Evolutionary conservation across 1,140 invertebrate genomes (phyloP).

Genomic region (Patella vulgata): DNA sequence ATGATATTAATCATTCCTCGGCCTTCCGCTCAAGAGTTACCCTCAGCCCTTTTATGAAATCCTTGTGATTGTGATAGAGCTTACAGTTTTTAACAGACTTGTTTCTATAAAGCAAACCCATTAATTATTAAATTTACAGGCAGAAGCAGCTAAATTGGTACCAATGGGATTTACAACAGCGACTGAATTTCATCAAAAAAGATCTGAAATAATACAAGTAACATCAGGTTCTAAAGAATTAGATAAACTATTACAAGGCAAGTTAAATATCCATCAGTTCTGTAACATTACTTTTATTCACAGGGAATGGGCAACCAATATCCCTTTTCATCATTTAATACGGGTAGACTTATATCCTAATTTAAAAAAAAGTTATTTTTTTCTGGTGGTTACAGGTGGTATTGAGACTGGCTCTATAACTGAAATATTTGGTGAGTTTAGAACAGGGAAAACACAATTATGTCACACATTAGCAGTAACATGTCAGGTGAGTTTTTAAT

Average conservation of each 20-base stretch:
- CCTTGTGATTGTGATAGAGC: no score
- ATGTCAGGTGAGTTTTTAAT: constrained; percentile 79
- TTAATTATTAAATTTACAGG: no score
- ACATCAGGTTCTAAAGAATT: constrained; percentile 95
- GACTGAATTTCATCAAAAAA: constrained; percentile 92
- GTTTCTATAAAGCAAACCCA: no score
- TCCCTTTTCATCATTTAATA: no score
- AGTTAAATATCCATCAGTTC: background rate
- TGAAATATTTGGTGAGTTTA: constrained; percentile 98
- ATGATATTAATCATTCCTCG: no score
- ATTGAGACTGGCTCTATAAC: constrained; percentile 99
- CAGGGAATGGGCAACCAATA: background rate
- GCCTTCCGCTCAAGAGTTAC: no score
- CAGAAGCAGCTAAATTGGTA: constrained; percentile 91
- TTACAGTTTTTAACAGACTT: no score
- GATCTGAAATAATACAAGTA: constrained; percentile 74
- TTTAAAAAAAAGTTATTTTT: no score
- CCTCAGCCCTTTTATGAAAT: no score
- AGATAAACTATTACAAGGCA: constrained; percentile 82
- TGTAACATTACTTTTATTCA: background rate
- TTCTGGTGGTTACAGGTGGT: constrained; percentile 83
- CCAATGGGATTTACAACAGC: constrained; percentile 99
- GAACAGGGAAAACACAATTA: constrained; percentile 97
- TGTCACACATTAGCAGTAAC: constrained; percentile 98
- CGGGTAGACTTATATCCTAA: no score